Evolutionary conservation across 2,888 invertebrate species (phyloP).

Genomic region (Amphiduros pacificus): DNA sequence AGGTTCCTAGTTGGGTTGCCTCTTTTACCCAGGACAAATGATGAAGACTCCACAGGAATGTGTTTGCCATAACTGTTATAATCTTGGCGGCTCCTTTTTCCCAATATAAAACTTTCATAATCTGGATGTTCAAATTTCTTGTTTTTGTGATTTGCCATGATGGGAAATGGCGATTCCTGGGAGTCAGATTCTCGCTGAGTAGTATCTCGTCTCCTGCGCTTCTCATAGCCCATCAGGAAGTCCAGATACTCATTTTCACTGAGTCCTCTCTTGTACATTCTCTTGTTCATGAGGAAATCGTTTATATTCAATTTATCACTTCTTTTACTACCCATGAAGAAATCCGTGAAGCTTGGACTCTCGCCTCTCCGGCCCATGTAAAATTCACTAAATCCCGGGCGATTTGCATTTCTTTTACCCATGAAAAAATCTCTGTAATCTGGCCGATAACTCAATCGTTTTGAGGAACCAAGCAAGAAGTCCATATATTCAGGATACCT

Average conservation of each 20-base stretch:
- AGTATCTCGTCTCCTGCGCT: not conserved
- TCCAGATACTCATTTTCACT: not conserved
- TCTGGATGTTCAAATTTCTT: too few species aligned
- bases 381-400: not conserved
- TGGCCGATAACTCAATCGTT: not conserved
- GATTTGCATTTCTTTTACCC: not conserved
- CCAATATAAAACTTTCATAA: not conserved
- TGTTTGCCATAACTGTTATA: too few species aligned
- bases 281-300: not conserved
- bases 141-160: not conserved
- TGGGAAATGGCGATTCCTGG: not conserved
- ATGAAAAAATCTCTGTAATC: too few species aligned
- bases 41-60: too few species aligned
- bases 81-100: not conserved
- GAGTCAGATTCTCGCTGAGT: not conserved
- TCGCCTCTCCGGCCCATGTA: not conserved
- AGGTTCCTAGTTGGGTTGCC: too few species aligned
- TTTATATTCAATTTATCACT: not conserved
- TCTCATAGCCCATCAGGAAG: not conserved
- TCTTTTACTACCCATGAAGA: not conserved
- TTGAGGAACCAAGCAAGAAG: not conserved
- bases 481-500: not conserved
- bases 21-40: not conserved
- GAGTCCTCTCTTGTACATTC: too few species aligned
- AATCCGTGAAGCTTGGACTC: not conserved